phyloP scores from a whole-genome alignment of 2,113 vertebrate species.

The Eleginops maclovinus region DNA sequence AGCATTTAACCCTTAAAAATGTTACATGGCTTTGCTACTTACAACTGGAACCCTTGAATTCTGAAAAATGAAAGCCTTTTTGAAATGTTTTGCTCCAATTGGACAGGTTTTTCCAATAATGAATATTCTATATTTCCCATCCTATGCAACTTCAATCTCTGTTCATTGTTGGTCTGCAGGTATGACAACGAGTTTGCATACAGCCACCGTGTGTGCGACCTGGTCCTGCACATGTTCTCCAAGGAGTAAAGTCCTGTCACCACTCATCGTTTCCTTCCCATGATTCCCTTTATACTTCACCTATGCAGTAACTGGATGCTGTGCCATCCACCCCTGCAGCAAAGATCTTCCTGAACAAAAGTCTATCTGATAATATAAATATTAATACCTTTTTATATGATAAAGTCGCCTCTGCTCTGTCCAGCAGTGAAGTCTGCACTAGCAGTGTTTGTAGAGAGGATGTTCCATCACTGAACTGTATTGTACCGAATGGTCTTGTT shows the following conservation, averaged over 20 bases:
- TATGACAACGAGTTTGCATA: conserved; percentile 95
- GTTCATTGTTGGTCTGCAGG: conserved; percentile 73
- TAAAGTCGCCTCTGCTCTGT: not conserved
- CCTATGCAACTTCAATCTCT: not conserved
- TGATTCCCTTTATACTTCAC: conserved; percentile 16
- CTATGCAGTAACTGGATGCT: conserved; percentile 14
- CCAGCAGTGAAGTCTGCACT: not conserved
- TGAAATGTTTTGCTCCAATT: not conserved
- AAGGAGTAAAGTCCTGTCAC: conserved; percentile 83
- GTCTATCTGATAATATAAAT: not conserved
- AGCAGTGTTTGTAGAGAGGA: not conserved
- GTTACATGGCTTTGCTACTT: no score
- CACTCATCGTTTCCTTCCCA: conserved; percentile 19
- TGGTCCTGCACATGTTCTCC: conserved; percentile 89
- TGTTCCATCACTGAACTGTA: conserved; percentile 7
- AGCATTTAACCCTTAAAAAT: no score
- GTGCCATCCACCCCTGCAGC: not conserved
- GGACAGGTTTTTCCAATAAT: not conserved
- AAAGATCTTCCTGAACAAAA: not conserved
- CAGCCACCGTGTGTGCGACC: conserved; percentile 93
- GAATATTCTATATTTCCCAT: not conserved
- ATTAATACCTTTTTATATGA: conserved; percentile 25
- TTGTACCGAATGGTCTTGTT: conserved; percentile 26
- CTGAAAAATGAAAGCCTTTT: no score
- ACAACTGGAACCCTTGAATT: no score